These are phyloP conservation scores for Fratercula arctica DNA, from an alignment of 2,797 vertebrate species.

Conservation along the genomic window DNA sequence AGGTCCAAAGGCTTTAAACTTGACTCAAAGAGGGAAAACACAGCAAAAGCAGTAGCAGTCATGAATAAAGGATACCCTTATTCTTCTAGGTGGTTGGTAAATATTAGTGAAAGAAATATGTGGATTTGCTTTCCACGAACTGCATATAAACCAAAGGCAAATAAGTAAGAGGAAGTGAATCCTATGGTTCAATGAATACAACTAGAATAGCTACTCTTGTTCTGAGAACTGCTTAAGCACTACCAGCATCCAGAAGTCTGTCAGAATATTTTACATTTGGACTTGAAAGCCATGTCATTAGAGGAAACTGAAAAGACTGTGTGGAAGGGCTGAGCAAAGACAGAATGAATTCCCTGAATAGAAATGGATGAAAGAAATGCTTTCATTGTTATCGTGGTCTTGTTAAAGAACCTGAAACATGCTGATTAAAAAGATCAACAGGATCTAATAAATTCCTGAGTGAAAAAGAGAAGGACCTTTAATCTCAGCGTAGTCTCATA, in stretches of 20 bases:
- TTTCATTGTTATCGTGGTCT: neutral
- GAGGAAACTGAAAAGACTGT: neutral
- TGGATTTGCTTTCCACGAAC: neutral
- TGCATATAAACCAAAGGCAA: neutral
- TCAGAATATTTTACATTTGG: neutral
- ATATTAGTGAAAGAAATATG: accelerated
- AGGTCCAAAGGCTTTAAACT: neutral
- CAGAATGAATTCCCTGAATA: neutral
- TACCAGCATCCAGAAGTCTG: neutral
- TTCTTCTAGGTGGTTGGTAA: accelerated
- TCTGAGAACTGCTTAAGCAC: neutral
- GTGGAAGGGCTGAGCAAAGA: neutral
- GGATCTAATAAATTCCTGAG: neutral
- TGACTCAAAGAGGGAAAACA: neutral
- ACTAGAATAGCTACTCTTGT: neutral
- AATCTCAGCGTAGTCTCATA: neutral
- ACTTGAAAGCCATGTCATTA: neutral
- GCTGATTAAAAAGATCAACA: neutral
- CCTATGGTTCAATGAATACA: neutral
- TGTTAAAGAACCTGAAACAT: neutral
- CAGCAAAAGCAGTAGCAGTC: neutral
- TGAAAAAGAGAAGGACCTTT: neutral
- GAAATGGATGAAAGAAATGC: neutral
- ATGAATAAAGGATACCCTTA: neutral
- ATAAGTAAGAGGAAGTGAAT: neutral